Base-by-base conservation (phyloP, 2,888 invertebrate species). In the Quadriops clusia region DNA sequence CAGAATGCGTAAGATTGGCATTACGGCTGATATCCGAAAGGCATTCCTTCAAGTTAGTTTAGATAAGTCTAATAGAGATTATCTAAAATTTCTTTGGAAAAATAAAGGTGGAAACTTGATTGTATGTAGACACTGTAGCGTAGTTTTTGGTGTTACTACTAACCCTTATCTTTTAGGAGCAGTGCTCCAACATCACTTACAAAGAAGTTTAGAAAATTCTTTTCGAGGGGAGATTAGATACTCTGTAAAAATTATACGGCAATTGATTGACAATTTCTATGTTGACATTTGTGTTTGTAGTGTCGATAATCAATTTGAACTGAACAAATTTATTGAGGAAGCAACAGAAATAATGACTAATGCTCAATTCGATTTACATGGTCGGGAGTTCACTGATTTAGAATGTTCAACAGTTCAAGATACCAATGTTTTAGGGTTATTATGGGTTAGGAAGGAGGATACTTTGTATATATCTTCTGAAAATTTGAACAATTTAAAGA, bases 81-180 rank as follows among this genome's bases (percentile, higher is more conserved):
- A 15, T 26, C 30, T 47, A 9, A 22, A 42, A 10, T 48, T 49
- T 32, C 17, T 49, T 3, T 48, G 47, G 47, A 34, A 34, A 27
- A 24, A 12, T 14, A 15, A 34, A 9, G 20, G 39, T 7, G 39
- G 29, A 5, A 16, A 31, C 20, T 5, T 30, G 3, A 31, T 16
- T 28, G 14, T 32, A 3, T 42, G 36, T 8, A 32, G 40, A 3
- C 46, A 49, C 32, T 20, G 26, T 12, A 7, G 45, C 9, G 44
- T 50, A 3, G 44, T 49, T 1, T 49, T 50, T 26, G 49, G 48
- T 15, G 39, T 46, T 1, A 26, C 34, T 1, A 39, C 33, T 4
- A 47, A 44, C 13, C 42, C 43, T 2, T 49, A 45, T 33, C 21
- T 48, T 8, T 33, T 49, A 6, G 45, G 38, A 1, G 47, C 44